Evolutionary conservation across 2,113 vertebrate genomes (phyloP).

Genomic region (Syngnathus scovelli): DNA sequence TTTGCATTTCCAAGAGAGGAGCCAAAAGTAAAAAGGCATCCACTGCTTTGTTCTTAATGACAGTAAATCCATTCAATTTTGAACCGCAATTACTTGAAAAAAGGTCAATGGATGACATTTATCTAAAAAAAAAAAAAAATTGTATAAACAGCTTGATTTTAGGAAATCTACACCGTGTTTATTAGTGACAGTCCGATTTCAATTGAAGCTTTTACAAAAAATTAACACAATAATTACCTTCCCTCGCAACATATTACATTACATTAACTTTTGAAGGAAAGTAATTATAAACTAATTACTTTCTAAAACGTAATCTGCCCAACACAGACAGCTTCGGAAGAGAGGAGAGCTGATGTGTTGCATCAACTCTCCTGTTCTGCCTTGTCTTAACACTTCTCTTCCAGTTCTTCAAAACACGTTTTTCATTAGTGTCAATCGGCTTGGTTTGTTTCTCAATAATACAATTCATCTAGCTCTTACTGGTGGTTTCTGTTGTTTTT

Average conservation of each 20-base stretch:
- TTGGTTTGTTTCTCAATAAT: not conserved
- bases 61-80: slow-evolving; percentile 33
- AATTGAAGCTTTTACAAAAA: slow-evolving; percentile 21
- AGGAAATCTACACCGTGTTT: slow-evolving; percentile 42
- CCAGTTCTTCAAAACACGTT: not conserved
- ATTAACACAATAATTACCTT: not conserved
- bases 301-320: no score
- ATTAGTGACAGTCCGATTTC: slow-evolving; percentile 47
- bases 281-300: no score
- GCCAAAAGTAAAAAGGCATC: slow-evolving; percentile 19
- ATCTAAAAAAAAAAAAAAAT: slow-evolving; percentile 59
- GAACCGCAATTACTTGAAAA: slow-evolving; percentile 54
- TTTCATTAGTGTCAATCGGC: slow-evolving; percentile 1
- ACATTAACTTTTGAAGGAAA: no score
- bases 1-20: not conserved
- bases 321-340: no score
- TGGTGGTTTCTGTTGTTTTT: not conserved
- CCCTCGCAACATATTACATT: no score
- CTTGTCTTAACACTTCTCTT: not conserved
- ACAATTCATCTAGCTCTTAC: not conserved
- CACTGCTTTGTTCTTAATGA: slow-evolving; percentile 33
- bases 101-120: slow-evolving; percentile 77
- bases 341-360: no score
- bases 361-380: no score
- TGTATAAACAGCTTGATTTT: slow-evolving; percentile 47